These are phyloP conservation scores for Sinocyclocheilus rhinocerous DNA, from an alignment of 2,113 vertebrate species.

Conservation along the genomic window DNA sequence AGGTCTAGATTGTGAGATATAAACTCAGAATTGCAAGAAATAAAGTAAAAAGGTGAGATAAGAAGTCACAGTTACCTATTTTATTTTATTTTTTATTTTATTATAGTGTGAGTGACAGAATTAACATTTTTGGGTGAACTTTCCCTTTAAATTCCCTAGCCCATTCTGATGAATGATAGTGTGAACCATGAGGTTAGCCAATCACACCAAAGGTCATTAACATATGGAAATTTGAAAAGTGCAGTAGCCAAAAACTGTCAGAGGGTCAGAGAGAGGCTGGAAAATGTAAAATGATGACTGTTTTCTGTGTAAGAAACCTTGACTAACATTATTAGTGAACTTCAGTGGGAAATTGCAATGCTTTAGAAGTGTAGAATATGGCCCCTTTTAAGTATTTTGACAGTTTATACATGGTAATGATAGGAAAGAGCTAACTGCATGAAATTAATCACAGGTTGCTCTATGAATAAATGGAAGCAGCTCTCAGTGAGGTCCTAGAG, in stretches of 20 bases:
- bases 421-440: neutral
- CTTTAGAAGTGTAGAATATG: neutral
- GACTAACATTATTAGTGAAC: constrained; percentile 14
- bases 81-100: no score
- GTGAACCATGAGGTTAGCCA: neutral
- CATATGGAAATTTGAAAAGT: neutral
- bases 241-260: neutral
- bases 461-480: constrained; percentile 12
- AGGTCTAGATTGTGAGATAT: no score
- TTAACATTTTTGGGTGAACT: no score
- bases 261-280: neutral
- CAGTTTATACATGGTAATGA: constrained; percentile 22
- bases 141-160: neutral
- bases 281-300: neutral
- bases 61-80: no score
- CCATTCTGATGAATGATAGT: neutral
- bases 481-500: constrained; percentile 1
- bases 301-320: neutral
- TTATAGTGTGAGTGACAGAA: no score
- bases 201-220: neutral
- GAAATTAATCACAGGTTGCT: constrained; percentile 16
- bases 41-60: no score
- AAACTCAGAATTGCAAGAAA: no score
- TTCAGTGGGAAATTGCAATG: neutral
- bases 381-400: constrained; percentile 25